Evolutionary conservation across 2,113 vertebrate species (phyloP).

Genomic region (Felis catus): DNA sequence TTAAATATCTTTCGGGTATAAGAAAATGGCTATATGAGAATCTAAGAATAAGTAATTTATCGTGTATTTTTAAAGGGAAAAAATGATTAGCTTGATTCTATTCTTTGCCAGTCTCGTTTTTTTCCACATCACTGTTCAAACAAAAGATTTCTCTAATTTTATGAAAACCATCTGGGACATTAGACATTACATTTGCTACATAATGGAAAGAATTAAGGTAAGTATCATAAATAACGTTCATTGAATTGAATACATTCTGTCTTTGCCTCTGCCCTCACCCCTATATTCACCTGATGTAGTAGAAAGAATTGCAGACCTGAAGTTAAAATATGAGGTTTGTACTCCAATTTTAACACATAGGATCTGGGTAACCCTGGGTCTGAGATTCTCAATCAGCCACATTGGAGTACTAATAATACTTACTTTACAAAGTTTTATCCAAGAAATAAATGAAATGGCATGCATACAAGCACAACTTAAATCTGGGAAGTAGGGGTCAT

Average conservation of each 20-base stretch:
- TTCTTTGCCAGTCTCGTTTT: conserved; percentile 46
- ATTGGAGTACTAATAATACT: neutral
- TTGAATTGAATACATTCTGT: neutral
- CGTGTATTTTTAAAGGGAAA: conserved; percentile 32
- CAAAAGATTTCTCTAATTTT: conserved; percentile 42
- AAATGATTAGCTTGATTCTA: conserved; percentile 39
- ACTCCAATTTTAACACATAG: neutral
- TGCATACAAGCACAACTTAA: neutral
- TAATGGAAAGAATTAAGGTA: neutral
- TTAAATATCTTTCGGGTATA: conserved; percentile 18
- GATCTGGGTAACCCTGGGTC: neutral
- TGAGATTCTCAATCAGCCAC: neutral
- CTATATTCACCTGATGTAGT: neutral
- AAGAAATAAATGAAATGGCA: neutral
- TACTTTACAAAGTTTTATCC: neutral
- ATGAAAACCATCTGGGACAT: conserved; percentile 34
- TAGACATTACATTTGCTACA: neutral
- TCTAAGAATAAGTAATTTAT: conserved; percentile 57
- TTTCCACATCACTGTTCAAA: conserved; percentile 25
- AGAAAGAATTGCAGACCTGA: neutral
- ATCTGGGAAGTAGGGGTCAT: neutral
- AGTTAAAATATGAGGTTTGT: neutral
- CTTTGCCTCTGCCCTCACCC: neutral
- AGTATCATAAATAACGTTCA: neutral
- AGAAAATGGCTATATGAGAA: conserved; percentile 32